These are phyloP conservation scores for Benthochromis sp. DNA, from an alignment of 2,113 vertebrate genomes.

Conservation along the genomic window DNA sequence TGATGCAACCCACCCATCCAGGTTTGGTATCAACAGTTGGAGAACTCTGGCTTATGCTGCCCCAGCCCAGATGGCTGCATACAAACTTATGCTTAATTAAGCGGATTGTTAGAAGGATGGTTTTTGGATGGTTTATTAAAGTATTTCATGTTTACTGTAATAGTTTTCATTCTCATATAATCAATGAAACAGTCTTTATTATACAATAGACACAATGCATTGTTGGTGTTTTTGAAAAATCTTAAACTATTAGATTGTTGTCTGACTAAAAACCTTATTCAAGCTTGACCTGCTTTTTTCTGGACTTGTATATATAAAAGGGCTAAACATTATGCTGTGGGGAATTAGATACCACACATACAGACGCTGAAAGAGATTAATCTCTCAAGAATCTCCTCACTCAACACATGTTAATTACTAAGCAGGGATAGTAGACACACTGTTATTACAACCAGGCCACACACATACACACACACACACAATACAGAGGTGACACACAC, in stretches of 20 bases:
- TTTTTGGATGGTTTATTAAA: background rate
- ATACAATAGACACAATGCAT: background rate
- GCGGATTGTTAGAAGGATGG: background rate
- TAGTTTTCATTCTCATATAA: background rate
- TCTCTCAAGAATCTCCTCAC: constrained; percentile 7
- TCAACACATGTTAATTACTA: constrained; percentile 3
- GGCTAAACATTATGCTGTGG: background rate
- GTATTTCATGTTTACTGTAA: background rate
- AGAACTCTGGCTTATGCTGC: background rate
- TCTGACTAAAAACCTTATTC: background rate
- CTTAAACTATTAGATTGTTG: background rate
- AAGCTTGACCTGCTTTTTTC: background rate
- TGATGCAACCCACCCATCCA: background rate
- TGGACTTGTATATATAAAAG: background rate
- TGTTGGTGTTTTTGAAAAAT: background rate
- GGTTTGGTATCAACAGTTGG: background rate
- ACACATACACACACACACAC: background rate
- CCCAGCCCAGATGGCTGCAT: background rate
- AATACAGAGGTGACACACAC: background rate
- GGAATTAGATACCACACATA: background rate
- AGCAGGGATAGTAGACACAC: background rate
- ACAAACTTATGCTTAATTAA: background rate
- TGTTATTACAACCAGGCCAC: background rate
- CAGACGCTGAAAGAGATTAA: background rate
- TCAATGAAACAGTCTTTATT: background rate